Percentiles rank a stretch among this genome's conserved stretches.
Conservation (phyloP, 2,797 vertebrate species). For the Enteromius unitaeniatus region DNA sequence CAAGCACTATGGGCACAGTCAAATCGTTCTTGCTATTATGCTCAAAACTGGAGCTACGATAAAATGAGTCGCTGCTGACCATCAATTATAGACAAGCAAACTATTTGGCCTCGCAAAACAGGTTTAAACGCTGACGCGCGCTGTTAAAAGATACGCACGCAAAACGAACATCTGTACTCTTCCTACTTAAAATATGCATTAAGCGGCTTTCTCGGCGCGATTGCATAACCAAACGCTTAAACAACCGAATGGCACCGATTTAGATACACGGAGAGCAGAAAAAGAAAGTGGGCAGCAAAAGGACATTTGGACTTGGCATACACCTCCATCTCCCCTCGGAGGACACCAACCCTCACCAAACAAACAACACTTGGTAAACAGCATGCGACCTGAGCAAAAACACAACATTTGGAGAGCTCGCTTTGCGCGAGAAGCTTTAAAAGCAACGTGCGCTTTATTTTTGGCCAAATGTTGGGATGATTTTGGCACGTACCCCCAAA, state of each 20-base stretch:
- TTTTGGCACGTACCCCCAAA: constrained; percentile 88
- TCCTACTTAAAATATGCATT: constrained; percentile 67
- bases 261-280: constrained; percentile 21
- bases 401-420: constrained; percentile 5
- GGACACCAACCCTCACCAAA: constrained; percentile 38
- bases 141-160: constrained; percentile 6
- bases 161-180: constrained; percentile 66
- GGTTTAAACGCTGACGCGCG: constrained; percentile 3
- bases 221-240: constrained; percentile 66
- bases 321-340: constrained; percentile 29
- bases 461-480: background rate
- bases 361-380: constrained; percentile 32
- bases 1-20: background rate
- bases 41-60: background rate
- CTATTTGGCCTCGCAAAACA: constrained; percentile 21
- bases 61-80: background rate
- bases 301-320: constrained; percentile 41
- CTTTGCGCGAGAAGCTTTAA: background rate
- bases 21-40: background rate
- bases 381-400: constrained; percentile 3
- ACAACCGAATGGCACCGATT: constrained; percentile 51
- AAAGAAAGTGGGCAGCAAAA: constrained; percentile 36
- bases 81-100: background rate
- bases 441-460: constrained; percentile 8
- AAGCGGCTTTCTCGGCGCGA: constrained; percentile 60